Evolutionary conservation across 2,888 invertebrate species (phyloP).

Genomic region (Cepaea hortensis): DNA sequence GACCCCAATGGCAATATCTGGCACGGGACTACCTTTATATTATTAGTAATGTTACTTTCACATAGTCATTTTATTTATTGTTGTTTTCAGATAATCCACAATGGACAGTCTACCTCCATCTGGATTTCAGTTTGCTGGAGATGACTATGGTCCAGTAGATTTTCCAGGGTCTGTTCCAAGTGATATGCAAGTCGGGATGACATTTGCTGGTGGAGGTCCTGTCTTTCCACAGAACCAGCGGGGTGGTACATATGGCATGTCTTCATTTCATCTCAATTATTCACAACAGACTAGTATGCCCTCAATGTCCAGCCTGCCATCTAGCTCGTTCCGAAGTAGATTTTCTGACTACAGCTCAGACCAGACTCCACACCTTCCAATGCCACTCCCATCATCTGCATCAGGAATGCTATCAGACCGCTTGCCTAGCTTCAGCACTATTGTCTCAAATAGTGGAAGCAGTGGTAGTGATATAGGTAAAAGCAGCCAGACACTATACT

Average conservation of each 20-base stretch:
- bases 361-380: constrained; percentile 46
- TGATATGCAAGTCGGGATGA: constrained; percentile 44
- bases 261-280: constrained; percentile 48
- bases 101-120: constrained; percentile 49
- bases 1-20: no score
- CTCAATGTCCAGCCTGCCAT: constrained; percentile 33
- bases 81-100: background rate
- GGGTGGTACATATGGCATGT: constrained; percentile 42
- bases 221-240: constrained; percentile 48
- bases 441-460: constrained; percentile 49
- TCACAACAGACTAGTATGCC: constrained; percentile 43
- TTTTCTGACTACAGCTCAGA: constrained; percentile 44
- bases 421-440: constrained; percentile 53
- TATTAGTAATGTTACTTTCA: background rate
- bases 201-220: constrained; percentile 44
- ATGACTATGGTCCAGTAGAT: constrained; percentile 51
- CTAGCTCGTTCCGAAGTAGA: constrained; percentile 44
- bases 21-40: background rate
- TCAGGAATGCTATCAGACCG: constrained; percentile 50
- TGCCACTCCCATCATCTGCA: constrained; percentile 43
- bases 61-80: background rate
- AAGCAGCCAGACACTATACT: constrained; percentile 47
- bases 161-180: constrained; percentile 47
- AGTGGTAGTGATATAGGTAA: constrained; percentile 41
- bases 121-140: constrained; percentile 48